These are phyloP conservation scores for Eilema depressum DNA, from an alignment of 2,888 invertebrate genomes.

Conservation along the genomic window DNA sequence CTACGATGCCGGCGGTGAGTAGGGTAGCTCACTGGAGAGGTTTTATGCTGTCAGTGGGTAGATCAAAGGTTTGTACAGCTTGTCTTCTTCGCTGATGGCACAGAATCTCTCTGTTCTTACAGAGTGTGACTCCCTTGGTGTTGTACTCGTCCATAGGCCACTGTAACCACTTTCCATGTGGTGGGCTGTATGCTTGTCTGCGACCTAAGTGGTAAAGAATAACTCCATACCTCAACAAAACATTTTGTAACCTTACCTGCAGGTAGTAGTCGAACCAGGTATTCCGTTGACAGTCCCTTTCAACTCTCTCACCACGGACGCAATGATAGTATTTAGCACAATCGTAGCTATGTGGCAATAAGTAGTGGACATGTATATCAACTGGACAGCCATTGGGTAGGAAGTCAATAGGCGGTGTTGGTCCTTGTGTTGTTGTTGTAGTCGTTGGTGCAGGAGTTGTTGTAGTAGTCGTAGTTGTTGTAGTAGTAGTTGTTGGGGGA, in stretches of 20 bases:
- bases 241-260: constrained; percentile 2
- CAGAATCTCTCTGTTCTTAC: too few relatives aligned
- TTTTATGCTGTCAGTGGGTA: too few relatives aligned
- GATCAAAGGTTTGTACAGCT: too few relatives aligned
- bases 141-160: too few relatives aligned
- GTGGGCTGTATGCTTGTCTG: too few relatives aligned
- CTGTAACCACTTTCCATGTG: too few relatives aligned
- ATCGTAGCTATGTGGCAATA: constrained; percentile 65
- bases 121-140: too few relatives aligned
- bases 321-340: constrained; percentile 60
- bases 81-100: too few relatives aligned
- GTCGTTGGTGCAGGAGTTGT: neutral
- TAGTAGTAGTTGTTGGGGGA: neutral
- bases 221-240: neutral
- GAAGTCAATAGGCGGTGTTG: constrained; percentile 16
- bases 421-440: neutral
- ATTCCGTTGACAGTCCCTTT: neutral
- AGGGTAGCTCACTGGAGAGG: too few relatives aligned
- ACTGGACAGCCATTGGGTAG: constrained; percentile 61
- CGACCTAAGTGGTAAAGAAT: too few relatives aligned
- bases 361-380: constrained; percentile 54
- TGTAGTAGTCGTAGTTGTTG: constrained; percentile 19
- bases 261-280: constrained; percentile 10
- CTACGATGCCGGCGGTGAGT: too few relatives aligned
- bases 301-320: constrained; percentile 1